Conservation (phyloP, 2,888 invertebrate genomes). For the Theretra japonica region DNA sequence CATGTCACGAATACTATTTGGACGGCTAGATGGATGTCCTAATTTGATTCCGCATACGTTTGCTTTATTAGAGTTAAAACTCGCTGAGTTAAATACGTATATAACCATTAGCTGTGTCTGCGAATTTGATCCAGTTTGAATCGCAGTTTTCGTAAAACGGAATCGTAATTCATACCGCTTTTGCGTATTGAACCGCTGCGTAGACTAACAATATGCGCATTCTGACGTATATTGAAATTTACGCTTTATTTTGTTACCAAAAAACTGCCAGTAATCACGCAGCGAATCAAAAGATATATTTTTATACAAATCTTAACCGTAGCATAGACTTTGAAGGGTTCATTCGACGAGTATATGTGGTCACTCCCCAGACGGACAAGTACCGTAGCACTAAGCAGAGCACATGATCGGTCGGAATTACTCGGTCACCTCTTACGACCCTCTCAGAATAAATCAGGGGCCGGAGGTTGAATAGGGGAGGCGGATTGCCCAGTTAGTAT, state of each 20-base stretch:
- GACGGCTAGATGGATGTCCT: conserved; percentile 67
- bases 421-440: conserved; percentile 19
- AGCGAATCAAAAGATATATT: too few relatives aligned
- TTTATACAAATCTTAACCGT: too few relatives aligned
- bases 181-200: not conserved
- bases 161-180: not conserved
- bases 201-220: not conserved
- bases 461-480: not conserved
- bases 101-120: conserved; percentile 38
- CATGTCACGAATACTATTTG: conserved; percentile 73
- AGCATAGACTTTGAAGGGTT: too few relatives aligned
- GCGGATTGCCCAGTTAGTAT: not conserved
- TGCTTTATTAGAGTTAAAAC: conserved; percentile 59
- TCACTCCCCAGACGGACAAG: not conserved
- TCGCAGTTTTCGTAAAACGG: not conserved
- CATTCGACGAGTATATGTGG: not conserved
- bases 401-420: conserved; percentile 5
- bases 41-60: conserved; percentile 55
- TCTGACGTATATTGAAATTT: too few relatives aligned
- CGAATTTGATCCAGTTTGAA: conserved; percentile 31
- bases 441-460: not conserved
- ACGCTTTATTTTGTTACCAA: too few relatives aligned
- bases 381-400: not conserved
- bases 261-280: too few relatives aligned
- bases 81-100: conserved; percentile 37